Evolutionary conservation across 1,140 invertebrate genomes (phyloP).

Genomic region (Pissodes strobi): DNA sequence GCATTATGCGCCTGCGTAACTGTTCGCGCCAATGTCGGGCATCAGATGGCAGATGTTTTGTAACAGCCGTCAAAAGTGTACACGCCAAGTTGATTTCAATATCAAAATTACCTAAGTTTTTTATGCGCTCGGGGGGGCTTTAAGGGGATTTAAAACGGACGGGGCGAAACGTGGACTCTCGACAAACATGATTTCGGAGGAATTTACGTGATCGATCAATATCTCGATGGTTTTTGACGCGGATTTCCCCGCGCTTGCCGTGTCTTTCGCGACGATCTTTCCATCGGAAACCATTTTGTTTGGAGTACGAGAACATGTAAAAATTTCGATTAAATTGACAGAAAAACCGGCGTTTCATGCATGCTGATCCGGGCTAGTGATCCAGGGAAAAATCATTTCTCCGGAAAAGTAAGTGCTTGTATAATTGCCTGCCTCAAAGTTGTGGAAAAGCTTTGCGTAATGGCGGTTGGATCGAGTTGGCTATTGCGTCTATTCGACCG

Average conservation of each 20-base stretch:
- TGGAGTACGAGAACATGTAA: slow-evolving; percentile 46
- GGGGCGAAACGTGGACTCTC: not conserved
- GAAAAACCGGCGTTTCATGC: slow-evolving; percentile 21
- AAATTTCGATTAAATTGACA: slow-evolving; percentile 38
- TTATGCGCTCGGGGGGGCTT: slow-evolving; percentile 20
- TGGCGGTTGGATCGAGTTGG: slow-evolving; percentile 38
- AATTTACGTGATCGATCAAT: slow-evolving; percentile 20
- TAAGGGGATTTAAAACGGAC: slow-evolving; percentile 8
- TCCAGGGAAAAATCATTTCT: slow-evolving; percentile 9
- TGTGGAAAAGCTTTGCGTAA: slow-evolving; percentile 26
- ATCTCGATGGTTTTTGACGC: slow-evolving; percentile 42
- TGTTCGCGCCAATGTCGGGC: slow-evolving; percentile 56
- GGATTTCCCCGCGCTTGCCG: slow-evolving; percentile 38
- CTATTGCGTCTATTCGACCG: slow-evolving; percentile 28
- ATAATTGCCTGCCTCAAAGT: slow-evolving; percentile 20
- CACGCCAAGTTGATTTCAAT: slow-evolving; percentile 26
- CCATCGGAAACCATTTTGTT: slow-evolving; percentile 54
- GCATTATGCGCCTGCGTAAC: slow-evolving; percentile 47
- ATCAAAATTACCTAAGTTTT: slow-evolving; percentile 27
- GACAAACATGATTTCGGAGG: slow-evolving; percentile 14
- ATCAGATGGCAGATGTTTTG: slow-evolving; percentile 57
- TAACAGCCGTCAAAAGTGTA: slow-evolving; percentile 42
- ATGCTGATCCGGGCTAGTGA: slow-evolving; percentile 12
- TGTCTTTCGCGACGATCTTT: slow-evolving; percentile 41
- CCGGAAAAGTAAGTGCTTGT: slow-evolving; percentile 33